Evolutionary conservation across 2,113 vertebrate species (phyloP).

Genomic region (Epinephelus cyanopodus): DNA sequence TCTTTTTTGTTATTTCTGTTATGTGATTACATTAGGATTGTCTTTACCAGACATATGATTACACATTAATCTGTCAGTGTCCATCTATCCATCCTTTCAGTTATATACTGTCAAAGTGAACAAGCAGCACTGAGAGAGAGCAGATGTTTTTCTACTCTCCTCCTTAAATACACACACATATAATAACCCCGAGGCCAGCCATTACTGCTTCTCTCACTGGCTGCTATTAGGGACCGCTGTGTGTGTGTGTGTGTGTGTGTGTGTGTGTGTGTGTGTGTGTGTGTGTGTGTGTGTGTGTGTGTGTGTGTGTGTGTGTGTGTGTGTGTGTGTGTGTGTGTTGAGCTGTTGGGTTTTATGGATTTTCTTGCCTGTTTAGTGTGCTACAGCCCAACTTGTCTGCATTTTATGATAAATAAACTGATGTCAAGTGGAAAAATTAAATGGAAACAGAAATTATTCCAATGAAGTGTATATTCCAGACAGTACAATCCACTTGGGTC

Average conservation of each 20-base stretch:
- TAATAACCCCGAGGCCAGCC: conserved; percentile 27
- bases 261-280: conserved; percentile 5
- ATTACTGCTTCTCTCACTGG: conserved; percentile 34
- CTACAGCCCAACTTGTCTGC: background rate
- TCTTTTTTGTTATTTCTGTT: too few species aligned
- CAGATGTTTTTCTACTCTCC: conserved; percentile 53
- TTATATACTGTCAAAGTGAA: conserved; percentile 11
- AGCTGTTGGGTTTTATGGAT: conserved; percentile 32
- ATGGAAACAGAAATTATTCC: background rate
- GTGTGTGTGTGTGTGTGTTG: background rate
- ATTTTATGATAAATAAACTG: background rate
- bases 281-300: background rate
- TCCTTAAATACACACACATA: conserved; percentile 18
- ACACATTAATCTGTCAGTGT: background rate
- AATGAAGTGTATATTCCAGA: background rate
- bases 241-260: background rate
- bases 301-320: background rate
- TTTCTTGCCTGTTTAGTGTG: conserved; percentile 14
- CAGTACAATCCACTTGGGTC: background rate
- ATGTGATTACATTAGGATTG: too few species aligned
- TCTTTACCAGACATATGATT: background rate
- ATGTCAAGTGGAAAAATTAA: background rate
- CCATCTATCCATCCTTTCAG: conserved; percentile 16
- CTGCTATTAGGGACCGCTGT: conserved; percentile 1
- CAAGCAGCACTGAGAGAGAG: conserved; percentile 13